These are phyloP conservation scores for Symphodus melops DNA, from an alignment of 2,113 vertebrate species.

Conservation along the genomic window DNA sequence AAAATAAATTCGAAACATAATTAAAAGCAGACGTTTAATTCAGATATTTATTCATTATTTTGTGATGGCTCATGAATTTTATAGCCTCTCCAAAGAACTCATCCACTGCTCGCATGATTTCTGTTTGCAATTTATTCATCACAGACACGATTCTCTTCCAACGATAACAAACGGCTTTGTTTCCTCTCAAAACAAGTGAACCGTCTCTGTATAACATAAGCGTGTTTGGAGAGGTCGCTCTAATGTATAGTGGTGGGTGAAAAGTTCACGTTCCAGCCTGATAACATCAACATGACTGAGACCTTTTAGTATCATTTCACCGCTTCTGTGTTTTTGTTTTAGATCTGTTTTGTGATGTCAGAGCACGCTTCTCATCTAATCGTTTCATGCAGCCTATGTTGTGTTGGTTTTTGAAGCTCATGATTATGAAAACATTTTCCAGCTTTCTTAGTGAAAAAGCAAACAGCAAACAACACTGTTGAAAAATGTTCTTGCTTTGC, in stretches of 20 bases:
- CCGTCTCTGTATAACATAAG: neutral
- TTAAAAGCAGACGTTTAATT: neutral
- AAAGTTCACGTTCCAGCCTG: constrained; percentile 53
- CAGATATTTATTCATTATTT: constrained; percentile 4
- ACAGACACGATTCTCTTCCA: constrained; percentile 32
- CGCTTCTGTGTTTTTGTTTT: constrained; percentile 42
- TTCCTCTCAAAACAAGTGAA: constrained; percentile 48
- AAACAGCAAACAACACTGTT: neutral
- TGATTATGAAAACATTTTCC: constrained; percentile 20
- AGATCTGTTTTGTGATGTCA: constrained; percentile 26
- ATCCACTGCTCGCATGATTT: constrained; percentile 4
- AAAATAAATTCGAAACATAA: too few species aligned
- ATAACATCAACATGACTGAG: constrained; percentile 40
- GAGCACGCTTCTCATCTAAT: constrained; percentile 35
- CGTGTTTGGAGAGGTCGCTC: constrained; percentile 24
- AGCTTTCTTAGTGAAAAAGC: constrained; percentile 3
- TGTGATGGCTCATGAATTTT: constrained; percentile 24
- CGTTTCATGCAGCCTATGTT: constrained; percentile 28
- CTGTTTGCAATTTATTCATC: constrained; percentile 46
- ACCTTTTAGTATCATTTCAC: constrained; percentile 38
- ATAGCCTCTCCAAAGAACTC: constrained; percentile 35
- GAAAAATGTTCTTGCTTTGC: constrained; percentile 15
- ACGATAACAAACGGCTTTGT: constrained; percentile 38
- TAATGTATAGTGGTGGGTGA: constrained; percentile 19
- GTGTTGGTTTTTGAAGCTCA: constrained; percentile 11